A percentile compares a stretch with the other conserved stretches of the same genome.
Conservation (phyloP, 2,888 invertebrate species). For the Synergus laeviventris region DNA sequence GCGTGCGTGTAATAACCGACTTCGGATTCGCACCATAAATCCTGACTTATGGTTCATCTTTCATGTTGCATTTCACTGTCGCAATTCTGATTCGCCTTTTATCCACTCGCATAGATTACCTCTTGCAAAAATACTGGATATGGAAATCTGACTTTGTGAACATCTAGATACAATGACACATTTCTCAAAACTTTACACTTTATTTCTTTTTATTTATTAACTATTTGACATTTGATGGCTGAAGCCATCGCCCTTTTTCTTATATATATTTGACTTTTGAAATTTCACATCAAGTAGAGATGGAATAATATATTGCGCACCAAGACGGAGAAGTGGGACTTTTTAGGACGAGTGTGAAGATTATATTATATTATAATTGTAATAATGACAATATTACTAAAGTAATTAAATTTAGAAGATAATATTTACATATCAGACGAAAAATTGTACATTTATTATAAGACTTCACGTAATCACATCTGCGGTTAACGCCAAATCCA, state of each 20-base stretch:
- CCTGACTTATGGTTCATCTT: constrained; percentile 39
- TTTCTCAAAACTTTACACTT: not conserved
- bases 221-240: too few relatives aligned
- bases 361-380: too few relatives aligned
- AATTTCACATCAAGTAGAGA: too few relatives aligned
- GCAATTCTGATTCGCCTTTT: constrained; percentile 40
- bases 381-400: too few relatives aligned
- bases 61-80: constrained; percentile 37
- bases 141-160: constrained; percentile 14
- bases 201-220: not conserved
- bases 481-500: not conserved
- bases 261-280: too few relatives aligned
- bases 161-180: not conserved
- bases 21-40: constrained; percentile 47
- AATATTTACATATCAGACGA: not conserved
- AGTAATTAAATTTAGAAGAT: not conserved
- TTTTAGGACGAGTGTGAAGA: too few relatives aligned
- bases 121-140: constrained; percentile 12
- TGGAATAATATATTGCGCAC: too few relatives aligned
- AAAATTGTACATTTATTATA: not conserved
- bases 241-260: too few relatives aligned
- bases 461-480: constrained; percentile 16
- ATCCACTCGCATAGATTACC: constrained; percentile 28
- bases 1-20: constrained; percentile 48
- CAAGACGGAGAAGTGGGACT: too few relatives aligned